Evolutionary conservation across 1,140 invertebrate genomes (phyloP), one percentile per base, ranked within the genome.

Genomic region (Parapsyche elsis): DNA sequence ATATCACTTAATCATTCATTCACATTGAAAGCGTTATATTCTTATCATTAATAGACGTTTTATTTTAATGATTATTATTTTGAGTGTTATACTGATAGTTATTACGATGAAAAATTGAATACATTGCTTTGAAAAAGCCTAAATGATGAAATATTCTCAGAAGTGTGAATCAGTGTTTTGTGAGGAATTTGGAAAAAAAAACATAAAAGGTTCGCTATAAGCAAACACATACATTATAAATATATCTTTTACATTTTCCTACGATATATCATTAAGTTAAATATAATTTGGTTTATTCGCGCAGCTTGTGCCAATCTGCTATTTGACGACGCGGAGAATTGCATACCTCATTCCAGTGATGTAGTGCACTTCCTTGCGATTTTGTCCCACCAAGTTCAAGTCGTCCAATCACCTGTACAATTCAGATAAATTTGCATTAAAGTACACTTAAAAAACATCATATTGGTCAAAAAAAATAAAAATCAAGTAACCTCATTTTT

Each of bases 301-400:
- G 92, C 80, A 99, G 91, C 90, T 98, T 98, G 91, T 99, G 97
- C 97, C 98, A 99, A 89, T 99, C 96, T 64, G 98, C 97, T 85
- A 99, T 98, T 91, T 99, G 98, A 80, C 97, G 93, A 81, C 97
- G 92, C n/a, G 97, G 97, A 79, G 96, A 97, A 86, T 94, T 97
- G 88, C 96, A 95, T 75, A 99, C 96, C 89, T 99, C 97, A 84
- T 95, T 96, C 98, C 97, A 99, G 88, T 99, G 98, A 86, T 96
- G 95, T 10, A 95, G 89, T 24, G 96, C 95, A 49, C 94, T 92
- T 80, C 94, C 94, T 81, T 91, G 91, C 77, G 93, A 92, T 84
- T 94, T 94, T 5, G 92, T 88, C 26, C 94, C 94, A 59, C 97
- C 97, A 67, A 99, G 90, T 86, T 98, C 96, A 84, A 99, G 89